Evolutionary conservation across 2,888 invertebrate genomes (phyloP), one percentile per base, ranked within the genome.

Genomic region (Rhingia campestris): DNA sequence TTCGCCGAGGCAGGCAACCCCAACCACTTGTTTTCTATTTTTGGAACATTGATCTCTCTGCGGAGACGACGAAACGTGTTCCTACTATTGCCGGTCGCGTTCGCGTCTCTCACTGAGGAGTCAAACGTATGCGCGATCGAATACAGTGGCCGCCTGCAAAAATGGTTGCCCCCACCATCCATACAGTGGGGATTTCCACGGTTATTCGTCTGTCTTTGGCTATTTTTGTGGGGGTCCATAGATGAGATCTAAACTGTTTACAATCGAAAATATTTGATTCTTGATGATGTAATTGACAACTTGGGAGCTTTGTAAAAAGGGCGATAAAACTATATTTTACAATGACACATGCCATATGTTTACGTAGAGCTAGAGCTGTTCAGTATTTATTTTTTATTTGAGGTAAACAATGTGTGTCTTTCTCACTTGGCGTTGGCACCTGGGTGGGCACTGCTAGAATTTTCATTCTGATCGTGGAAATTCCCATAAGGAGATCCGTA

Each of bases 21-120:
- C 80, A 87, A 87, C 87, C 87, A 87, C 86, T 87, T 87, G 87
- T 86, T 87, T 86, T 86, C 86, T 87, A 87, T 87, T 87, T 87
- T 87, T 86, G 86, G 87, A 87, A 86, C 76, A 77, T 74, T 73
- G 70, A 80, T 80, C 75, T 79, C 82, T 64, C 51, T 51, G 74
- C 76, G 61, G 59, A 84, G 84, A 75, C 66, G 70, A 84, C 66
- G 70, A 84, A 84, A 84, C 84, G 84, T 84, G 80, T 84, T 84
- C 69, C 58, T 58, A 14, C 66, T 69, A 72, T 81, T 53, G 72
- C 67, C 43, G 49, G 72, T 66, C 66, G 49, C 66, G 35, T 59
- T 30, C 56, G 45, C 49, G 72, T 76, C 70, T 76, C 35, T 14
- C 51, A 39, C 53, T 22, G 14, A 47, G 41, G 12, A 43, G 9